Evolutionary conservation across 2,113 vertebrate species (phyloP).

Genomic region (Cygnus atratus): DNA sequence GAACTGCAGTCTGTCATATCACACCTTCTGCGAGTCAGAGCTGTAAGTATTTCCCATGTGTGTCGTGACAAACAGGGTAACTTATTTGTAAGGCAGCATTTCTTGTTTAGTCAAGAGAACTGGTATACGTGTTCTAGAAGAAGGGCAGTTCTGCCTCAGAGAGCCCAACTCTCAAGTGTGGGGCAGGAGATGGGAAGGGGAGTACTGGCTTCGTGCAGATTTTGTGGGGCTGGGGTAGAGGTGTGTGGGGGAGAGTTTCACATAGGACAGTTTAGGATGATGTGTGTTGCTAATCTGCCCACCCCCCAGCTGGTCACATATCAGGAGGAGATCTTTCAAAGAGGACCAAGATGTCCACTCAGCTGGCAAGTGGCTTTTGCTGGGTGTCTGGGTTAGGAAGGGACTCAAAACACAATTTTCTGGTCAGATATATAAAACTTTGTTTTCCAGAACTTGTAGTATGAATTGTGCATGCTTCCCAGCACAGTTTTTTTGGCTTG

Average conservation of each 20-base stretch:
- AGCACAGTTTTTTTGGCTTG: background rate
- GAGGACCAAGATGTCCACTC: background rate
- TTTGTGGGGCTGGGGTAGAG: background rate
- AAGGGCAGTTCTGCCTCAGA: background rate
- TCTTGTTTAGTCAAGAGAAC: background rate
- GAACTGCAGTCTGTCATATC: slow-evolving; percentile 91
- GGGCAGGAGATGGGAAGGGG: background rate
- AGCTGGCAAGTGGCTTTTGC: background rate
- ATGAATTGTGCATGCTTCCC: background rate
- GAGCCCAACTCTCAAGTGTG: background rate
- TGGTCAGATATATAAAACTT: background rate
- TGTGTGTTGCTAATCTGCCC: background rate
- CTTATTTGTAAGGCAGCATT: slow-evolving; percentile 42
- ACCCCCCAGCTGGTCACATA: background rate
- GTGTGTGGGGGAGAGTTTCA: background rate
- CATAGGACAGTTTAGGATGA: background rate
- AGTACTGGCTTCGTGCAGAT: background rate
- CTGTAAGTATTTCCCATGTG: slow-evolving; percentile 80
- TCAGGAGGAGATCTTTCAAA: background rate
- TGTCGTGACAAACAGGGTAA: slow-evolving; percentile 46
- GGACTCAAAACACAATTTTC: background rate
- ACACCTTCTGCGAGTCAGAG: slow-evolving; percentile 90
- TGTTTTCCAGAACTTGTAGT: background rate
- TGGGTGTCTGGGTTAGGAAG: background rate
- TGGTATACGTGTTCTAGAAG: background rate